phyloP scores from a whole-genome alignment of 1,140 invertebrate species.

The Ladona fulva region DNA sequence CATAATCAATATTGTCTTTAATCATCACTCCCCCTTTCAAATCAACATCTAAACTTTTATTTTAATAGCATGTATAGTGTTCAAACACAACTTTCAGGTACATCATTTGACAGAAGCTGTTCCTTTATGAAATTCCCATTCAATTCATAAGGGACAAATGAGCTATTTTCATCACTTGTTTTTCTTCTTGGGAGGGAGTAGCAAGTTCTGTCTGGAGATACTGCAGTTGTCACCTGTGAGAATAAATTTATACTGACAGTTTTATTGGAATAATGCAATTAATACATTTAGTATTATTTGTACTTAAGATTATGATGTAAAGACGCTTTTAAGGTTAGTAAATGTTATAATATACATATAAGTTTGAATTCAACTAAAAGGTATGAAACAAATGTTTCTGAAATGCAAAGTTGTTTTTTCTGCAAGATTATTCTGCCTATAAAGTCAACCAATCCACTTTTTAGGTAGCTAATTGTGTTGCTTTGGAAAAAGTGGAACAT shows the following conservation, averaged over 20 bases:
- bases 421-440: too few relatives aligned
- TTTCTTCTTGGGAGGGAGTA: neutral
- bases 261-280: too few relatives aligned
- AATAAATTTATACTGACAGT: neutral
- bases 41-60: neutral
- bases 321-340: too few relatives aligned
- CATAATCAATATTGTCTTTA: neutral
- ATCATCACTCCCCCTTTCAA: neutral
- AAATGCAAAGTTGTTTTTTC: too few relatives aligned
- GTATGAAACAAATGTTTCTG: too few relatives aligned
- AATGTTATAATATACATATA: too few relatives aligned
- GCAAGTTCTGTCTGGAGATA: neutral
- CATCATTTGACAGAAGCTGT: neutral
- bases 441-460: too few relatives aligned
- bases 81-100: constrained; percentile 16
- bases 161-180: neutral
- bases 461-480: too few relatives aligned
- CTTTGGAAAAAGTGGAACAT: too few relatives aligned
- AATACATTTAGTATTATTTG: too few relatives aligned
- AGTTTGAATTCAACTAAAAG: too few relatives aligned
- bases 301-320: too few relatives aligned
- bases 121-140: constrained; percentile 16
- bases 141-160: constrained; percentile 9
- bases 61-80: neutral
- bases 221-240: neutral